phyloP scores from a whole-genome alignment of 2,113 vertebrate species.

The Sciurus niger region DNA sequence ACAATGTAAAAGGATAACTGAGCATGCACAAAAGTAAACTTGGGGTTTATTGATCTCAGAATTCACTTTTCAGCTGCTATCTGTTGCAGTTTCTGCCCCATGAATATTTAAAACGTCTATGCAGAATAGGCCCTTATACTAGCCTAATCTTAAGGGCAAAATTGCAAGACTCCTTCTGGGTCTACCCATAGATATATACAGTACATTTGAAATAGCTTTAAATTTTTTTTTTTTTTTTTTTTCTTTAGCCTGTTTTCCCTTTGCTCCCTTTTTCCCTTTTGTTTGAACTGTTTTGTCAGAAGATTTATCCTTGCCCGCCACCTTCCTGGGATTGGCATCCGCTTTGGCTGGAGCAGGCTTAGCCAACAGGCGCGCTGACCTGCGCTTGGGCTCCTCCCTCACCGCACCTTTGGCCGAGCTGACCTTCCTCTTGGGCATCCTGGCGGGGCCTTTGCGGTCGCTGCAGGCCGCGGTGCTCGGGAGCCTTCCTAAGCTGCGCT shows the following conservation, averaged over 20 bases:
- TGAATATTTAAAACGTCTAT: background rate
- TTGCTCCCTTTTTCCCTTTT: constrained; percentile 91
- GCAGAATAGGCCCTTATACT: background rate
- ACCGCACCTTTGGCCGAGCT: too few species aligned
- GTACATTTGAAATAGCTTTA: background rate
- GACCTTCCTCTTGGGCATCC: too few species aligned
- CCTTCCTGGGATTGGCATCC: too few species aligned
- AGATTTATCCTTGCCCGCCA: constrained; percentile 87
- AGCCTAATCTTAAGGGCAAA: background rate
- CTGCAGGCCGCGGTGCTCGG: too few species aligned
- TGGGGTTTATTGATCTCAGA: background rate
- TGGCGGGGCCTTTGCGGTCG: too few species aligned
- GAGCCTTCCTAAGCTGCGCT: too few species aligned
- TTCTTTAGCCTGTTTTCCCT: constrained; percentile 92
- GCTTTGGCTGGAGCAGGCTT: too few species aligned
- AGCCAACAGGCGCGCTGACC: too few species aligned
- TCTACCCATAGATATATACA: background rate
- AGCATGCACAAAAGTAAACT: background rate
- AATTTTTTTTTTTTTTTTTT: too few species aligned
- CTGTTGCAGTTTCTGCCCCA: background rate
- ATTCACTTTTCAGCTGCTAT: background rate
- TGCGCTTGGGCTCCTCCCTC: too few species aligned
- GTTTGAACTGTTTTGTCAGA: constrained; percentile 89
- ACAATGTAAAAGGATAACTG: background rate
- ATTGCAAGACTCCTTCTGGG: background rate